phyloP scores from a whole-genome alignment of 2,797 vertebrate species.

The Chromis chromis region DNA sequence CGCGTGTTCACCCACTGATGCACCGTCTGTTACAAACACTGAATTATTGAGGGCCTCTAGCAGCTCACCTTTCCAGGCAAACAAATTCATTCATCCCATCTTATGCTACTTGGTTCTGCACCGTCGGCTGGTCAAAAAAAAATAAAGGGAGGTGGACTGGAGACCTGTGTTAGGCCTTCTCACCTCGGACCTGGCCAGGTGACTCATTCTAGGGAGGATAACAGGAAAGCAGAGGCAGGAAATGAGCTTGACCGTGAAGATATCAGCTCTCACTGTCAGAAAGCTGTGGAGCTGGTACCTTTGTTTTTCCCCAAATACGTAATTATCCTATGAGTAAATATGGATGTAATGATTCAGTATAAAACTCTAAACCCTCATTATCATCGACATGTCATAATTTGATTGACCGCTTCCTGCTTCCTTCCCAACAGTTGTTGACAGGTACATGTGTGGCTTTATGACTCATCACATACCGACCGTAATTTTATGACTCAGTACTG shows the following conservation, averaged over 20 bases:
- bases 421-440: neutral
- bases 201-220: constrained; percentile 5
- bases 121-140: constrained; percentile 26
- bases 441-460: constrained; percentile 16
- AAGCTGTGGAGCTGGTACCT: neutral
- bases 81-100: constrained; percentile 81
- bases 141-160: neutral
- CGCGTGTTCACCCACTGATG: constrained; percentile 77
- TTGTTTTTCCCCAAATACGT: neutral
- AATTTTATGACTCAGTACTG: constrained; percentile 31
- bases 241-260: constrained; percentile 19
- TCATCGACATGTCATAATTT: neutral
- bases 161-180: constrained; percentile 29
- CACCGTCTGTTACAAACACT: constrained; percentile 87
- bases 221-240: neutral
- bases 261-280: neutral
- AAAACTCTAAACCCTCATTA: neutral
- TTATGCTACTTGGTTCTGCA: constrained; percentile 63
- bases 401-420: constrained; percentile 19
- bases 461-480: constrained; percentile 32
- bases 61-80: constrained; percentile 85
- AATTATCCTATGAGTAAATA: neutral
- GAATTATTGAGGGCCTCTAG: constrained; percentile 84
- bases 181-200: constrained; percentile 25
- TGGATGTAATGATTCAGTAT: neutral